Percentiles rank a stretch among this genome's conserved stretches.
Conservation (phyloP, 2,888 invertebrate genomes). For the Caenorhabditis angaria region DNA sequence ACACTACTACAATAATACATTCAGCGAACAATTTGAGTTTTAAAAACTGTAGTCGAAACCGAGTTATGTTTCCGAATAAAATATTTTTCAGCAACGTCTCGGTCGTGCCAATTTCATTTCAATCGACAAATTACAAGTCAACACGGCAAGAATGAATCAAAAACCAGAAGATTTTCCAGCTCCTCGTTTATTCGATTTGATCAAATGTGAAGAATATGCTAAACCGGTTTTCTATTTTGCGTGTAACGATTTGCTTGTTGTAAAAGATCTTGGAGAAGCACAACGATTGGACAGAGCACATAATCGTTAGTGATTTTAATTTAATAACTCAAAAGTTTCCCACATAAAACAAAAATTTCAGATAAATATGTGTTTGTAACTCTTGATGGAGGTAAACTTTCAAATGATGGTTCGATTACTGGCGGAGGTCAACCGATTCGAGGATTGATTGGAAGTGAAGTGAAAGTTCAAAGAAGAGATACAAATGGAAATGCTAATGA, state of each 20-base stretch:
- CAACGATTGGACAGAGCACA: not conserved
- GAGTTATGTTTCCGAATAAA: no score
- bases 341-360: not conserved
- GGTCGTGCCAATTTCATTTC: not conserved
- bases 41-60: no score
- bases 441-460: constrained; percentile 14
- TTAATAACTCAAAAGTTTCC: no score
- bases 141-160: not conserved
- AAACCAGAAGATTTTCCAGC: constrained; percentile 7
- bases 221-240: constrained; percentile 87
- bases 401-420: constrained; percentile 90
- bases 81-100: not conserved
- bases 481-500: not conserved
- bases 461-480: not conserved
- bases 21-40: no score
- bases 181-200: constrained; percentile 88
- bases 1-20: no score
- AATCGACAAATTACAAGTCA: not conserved
- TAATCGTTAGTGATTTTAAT: not conserved
- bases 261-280: constrained; percentile 86
- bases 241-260: constrained; percentile 85
- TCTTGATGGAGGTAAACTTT: constrained; percentile 85
- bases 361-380: constrained; percentile 77
- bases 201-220: constrained; percentile 78
- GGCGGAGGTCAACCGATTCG: constrained; percentile 82